Base-by-base conservation (phyloP, 2,888 invertebrate species). In the Pollenia griseotomentosa region DNA sequence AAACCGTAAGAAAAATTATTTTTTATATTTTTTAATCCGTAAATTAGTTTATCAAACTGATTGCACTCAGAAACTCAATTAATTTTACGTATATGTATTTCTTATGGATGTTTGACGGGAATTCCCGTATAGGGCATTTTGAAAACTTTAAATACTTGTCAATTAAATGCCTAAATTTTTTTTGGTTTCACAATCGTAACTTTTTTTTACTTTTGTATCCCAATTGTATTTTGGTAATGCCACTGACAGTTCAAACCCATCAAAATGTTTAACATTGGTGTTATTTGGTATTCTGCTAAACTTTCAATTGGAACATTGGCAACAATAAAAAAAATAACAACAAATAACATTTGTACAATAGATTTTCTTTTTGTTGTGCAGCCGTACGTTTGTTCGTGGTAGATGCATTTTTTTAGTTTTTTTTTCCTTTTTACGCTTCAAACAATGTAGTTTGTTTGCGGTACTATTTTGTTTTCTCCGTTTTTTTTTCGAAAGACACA, bases 171-270 rank as follows among this genome's bases (percentile, higher is more conserved):
- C 19, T 46, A n/a, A n/a, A 42, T 44, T 57, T 74, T 61, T 74
- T 61, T 23, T 57, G 57, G 19, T 33, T 33, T 33, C 23, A 59
- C 33, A 59, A 77, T 51, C 2, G 1, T n/a, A 14, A 57, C 16
- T 57, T 46, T 70, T 59, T 61, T 23, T 66, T 48, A 33, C 12
- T 51, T 51, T 70, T 71, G 33, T 16, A 51, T 55, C 78, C 80
- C 80, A 80, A 65, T 63, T 70, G 68, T 3, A 80, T 79, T 73
- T 81, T 74, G 42, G 55, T 79, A 79, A 65, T 87, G 78, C 87
- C 63, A 84, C 74, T 87, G 87, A 87, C 84, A 87, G 87, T 83
- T 83, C 61, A 77, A 83, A 87, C 77, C 86, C 83, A 83, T 87
- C 86, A 87, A 86, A 80, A 61, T 86, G 79, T 83, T 83, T 65